A percentile compares a stretch with the other conserved stretches of the same genome.
Conservation (phyloP, 2,888 invertebrate species). For the Pammene fasciana region DNA sequence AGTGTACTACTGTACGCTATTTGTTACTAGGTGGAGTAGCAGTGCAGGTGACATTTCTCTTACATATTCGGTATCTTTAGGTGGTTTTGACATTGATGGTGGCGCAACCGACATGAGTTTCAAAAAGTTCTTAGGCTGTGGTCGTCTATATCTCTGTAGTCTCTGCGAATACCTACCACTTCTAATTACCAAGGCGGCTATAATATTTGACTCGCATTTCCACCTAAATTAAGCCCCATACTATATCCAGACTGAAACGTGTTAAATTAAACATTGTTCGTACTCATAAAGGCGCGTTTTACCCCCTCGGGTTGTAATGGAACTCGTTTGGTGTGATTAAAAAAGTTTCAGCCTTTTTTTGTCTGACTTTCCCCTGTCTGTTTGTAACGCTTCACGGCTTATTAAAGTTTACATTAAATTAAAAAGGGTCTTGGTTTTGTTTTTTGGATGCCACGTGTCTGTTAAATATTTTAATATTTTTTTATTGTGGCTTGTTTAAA, state of each 20-base stretch:
- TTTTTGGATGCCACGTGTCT: conserved; percentile 4
- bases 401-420: conserved; percentile 31
- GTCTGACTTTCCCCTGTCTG: conserved; percentile 31
- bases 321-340: conserved; percentile 39
- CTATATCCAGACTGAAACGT: conserved; percentile 23
- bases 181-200: not conserved
- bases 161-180: not conserved
- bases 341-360: conserved; percentile 37
- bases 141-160: no score
- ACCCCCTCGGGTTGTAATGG: conserved; percentile 30
- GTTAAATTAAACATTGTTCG: conserved; percentile 40
- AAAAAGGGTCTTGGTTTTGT: conserved; percentile 14
- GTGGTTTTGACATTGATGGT: no score
- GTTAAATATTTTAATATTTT: not conserved
- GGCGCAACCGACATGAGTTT: no score
- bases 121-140: no score
- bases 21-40: no score
- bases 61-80: no score
- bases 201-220: conserved; percentile 27
- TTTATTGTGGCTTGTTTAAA: not conserved
- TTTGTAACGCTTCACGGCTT: conserved; percentile 34
- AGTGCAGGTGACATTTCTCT: no score
- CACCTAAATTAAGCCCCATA: conserved; percentile 29
- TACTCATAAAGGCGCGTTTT: conserved; percentile 36
- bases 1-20: no score